Percentiles rank a stretch among this genome's conserved stretches.
These are phyloP conservation scores for Callimorpha dominula DNA, from an alignment of 2,888 invertebrate species.

Conservation along the genomic window DNA sequence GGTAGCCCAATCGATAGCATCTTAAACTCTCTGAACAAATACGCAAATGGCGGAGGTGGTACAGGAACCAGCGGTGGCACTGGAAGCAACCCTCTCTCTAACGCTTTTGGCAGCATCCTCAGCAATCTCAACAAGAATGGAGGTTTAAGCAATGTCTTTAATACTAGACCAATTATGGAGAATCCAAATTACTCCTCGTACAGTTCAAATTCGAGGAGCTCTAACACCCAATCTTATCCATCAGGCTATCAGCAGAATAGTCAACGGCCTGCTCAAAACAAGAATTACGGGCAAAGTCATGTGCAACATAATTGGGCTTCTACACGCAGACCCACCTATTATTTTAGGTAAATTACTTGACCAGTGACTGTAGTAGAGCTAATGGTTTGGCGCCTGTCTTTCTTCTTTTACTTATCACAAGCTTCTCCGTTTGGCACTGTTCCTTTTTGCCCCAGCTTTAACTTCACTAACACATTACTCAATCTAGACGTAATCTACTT, in stretches of 20 bases:
- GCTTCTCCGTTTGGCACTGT: conserved; percentile 16
- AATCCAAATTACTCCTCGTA: conserved; percentile 80
- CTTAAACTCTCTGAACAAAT: conserved; percentile 67
- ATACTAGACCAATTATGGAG: conserved; percentile 81
- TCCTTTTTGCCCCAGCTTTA: conserved; percentile 23
- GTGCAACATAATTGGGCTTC: conserved; percentile 66
- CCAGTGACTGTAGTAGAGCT: conserved; percentile 41
- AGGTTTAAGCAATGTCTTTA: conserved; percentile 64
- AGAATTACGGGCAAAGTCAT: conserved; percentile 72
- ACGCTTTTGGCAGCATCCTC: conserved; percentile 69
- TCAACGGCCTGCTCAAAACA: conserved; percentile 71
- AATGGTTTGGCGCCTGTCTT: conserved; percentile 56
- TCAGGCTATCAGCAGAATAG: conserved; percentile 74
- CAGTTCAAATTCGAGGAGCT: conserved; percentile 73
- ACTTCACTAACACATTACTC: conserved; percentile 24
- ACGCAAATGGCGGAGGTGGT: conserved; percentile 60
- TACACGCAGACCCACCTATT: conserved; percentile 73
- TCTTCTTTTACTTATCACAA: conserved; percentile 45
- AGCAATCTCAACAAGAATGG: conserved; percentile 67
- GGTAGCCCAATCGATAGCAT: conserved; percentile 67
- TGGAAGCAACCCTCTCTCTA: conserved; percentile 44
- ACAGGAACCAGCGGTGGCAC: conserved; percentile 44
- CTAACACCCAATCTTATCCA: conserved; percentile 76
- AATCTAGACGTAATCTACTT: conserved; percentile 1
- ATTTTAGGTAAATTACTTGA: conserved; percentile 78